Base-by-base conservation (phyloP, 1,140 invertebrate genomes). In the Hylyphantes graminicola region DNA sequence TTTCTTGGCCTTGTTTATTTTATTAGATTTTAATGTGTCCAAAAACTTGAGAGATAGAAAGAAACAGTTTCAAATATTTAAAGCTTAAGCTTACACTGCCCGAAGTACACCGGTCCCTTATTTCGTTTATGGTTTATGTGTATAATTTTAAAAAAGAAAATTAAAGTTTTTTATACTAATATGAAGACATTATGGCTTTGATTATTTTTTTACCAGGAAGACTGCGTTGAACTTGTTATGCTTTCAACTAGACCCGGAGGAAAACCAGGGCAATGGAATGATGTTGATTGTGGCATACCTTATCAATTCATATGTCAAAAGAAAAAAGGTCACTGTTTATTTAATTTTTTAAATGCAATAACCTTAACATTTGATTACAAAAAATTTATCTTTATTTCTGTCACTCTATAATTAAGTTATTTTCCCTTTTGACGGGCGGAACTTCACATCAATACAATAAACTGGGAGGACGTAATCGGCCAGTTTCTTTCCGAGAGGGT, bases 191-290 rank as follows among this genome's bases (percentile, higher is more conserved):
- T 15, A 63, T 63, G 9, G 2, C 13, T 13, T 63, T 63, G 15
- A 63, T 17, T 19, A 19, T 9, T 50, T 70, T 19, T n/a, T 70
- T 70, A 53, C 9, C 35, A 70, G 68, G 68, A 70, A 53, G 68
- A 70, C 50, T 70, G 68, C 35, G 54, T 12, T 17, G 68, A 70
- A 19, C 51, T 70, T 48, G 7, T 51, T 10, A n/a, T 17, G 15
- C 15, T n/a, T 8, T 70, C 68, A 10, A 9, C 13, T 10, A 54
- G 68, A 70, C 15, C 0, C 6, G 2, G 6, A 17, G 68, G 68
- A 11, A 70, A 70, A 19, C 50, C 68, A 6, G 68, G 68, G 8
- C 48, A 53, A 11, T 70, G 68, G 68, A 70, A 70, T 51, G 68
- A 70, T 19, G 19, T 70, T 7, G 54, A 9, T 5, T 70, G 68